Evolutionary conservation across 92 coral and sea anemone species (phyloP), one percentile per base, ranked within the genome.

Genomic region (Paragorgia papillata): DNA sequence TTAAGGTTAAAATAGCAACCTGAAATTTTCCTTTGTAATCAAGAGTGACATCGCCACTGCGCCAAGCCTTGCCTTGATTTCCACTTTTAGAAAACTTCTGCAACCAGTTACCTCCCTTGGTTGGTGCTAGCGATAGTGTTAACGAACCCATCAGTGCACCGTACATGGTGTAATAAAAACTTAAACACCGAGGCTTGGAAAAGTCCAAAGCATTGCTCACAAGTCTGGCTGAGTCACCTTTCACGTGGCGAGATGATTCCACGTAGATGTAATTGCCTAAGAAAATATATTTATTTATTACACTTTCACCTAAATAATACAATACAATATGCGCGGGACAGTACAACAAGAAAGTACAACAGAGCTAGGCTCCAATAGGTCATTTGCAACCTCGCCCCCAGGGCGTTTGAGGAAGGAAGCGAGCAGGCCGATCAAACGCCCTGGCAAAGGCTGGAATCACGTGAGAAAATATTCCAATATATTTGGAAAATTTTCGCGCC

Each of bases 111-210:
- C 65, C 57, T 12, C 84, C 78, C 14, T 7, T 17, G 22, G 22
- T 22, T 17, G 67, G 81, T 28, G 85, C 86, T 24, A 90, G 27
- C 76, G 46, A 39, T 32, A 92, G 80, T 1, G 79, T 44, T 60
- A 92, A 76, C 5, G 74, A 51, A 0, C 96, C 97, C 79, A 71
- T 87, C 0, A 71, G 82, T 13, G 56, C 80, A 26, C 97, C 97
- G 33, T 88, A 84, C 97, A 92, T 92, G 34, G 73, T 48, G 89
- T 92, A 92, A 54, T 87, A 74, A 67, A 92, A 88, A 27, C 91
- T 90, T 22, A 90, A 27, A 46, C 97, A 92, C 60, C 82, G 92
- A 5, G 85, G 81, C 53, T 91, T 77, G 5, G 75, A 14, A 53
- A 68, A 68, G 22, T 68, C 39, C 9, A 68, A 27, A 14, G n/a